phyloP scores from a whole-genome alignment of 1,140 invertebrate genomes.

The Lordiphosa stackelbergi region DNA sequence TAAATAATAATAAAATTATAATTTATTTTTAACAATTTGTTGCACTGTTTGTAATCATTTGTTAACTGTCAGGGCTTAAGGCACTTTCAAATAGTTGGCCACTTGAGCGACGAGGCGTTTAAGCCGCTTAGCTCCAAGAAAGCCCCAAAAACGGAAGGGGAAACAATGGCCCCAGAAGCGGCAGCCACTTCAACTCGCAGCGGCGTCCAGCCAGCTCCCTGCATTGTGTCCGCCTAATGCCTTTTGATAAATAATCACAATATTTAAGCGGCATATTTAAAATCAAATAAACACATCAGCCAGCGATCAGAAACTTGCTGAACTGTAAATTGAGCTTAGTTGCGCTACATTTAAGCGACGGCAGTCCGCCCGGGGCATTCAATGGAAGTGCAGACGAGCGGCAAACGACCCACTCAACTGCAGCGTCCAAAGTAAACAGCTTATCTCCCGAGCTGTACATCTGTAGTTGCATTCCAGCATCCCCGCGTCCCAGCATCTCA shows the following conservation, averaged over 20 bases:
- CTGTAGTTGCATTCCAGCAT: slow-evolving; percentile 15
- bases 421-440: slow-evolving; percentile 56
- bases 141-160: slow-evolving; percentile 14
- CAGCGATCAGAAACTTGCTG: slow-evolving; percentile 68
- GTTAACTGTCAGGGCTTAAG: slow-evolving; percentile 59
- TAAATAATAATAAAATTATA: slow-evolving; percentile 73
- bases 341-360: slow-evolving; percentile 59
- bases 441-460: slow-evolving; percentile 40
- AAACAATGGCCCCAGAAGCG: slow-evolving; percentile 34
- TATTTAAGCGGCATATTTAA: slow-evolving; percentile 74
- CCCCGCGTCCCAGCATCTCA: background rate
- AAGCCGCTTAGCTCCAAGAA: slow-evolving; percentile 56
- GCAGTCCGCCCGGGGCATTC: slow-evolving; percentile 21
- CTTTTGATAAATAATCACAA: slow-evolving; percentile 63
- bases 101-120: slow-evolving; percentile 52
- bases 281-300: slow-evolving; percentile 73
- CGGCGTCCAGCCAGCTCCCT: slow-evolving; percentile 4
- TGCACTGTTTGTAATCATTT: slow-evolving; percentile 73
- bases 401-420: slow-evolving; percentile 58
- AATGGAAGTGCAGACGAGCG: slow-evolving; percentile 44
- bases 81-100: slow-evolving; percentile 27
- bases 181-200: slow-evolving; percentile 42
- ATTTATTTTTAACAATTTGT: slow-evolving; percentile 74
- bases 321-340: slow-evolving; percentile 72
- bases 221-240: slow-evolving; percentile 29